Evolutionary conservation across 2,113 vertebrate genomes (phyloP).

Genomic region (Chloroceryle aenea): DNA sequence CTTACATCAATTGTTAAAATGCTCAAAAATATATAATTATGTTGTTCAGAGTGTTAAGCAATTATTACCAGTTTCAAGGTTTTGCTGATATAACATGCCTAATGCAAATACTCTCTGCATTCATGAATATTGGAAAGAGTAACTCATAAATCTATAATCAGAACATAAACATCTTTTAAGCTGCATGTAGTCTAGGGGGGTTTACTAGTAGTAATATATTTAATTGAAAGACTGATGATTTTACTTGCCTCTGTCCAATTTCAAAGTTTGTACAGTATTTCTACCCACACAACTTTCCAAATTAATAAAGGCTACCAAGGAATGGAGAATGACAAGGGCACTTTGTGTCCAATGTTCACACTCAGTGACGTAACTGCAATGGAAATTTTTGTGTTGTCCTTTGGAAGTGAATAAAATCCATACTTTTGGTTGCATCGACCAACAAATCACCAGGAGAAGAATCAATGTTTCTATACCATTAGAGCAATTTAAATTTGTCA

Average conservation of each 20-base stretch:
- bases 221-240: conserved; percentile 31
- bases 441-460: background rate
- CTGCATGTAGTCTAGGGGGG: background rate
- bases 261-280: background rate
- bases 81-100: conserved; percentile 43
- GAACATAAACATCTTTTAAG: conserved; percentile 67
- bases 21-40: conserved; percentile 38
- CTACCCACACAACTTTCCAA: conserved; percentile 22
- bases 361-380: background rate
- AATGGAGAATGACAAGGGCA: background rate
- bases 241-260: conserved; percentile 33
- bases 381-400: background rate
- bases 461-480: background rate
- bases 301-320: conserved; percentile 6
- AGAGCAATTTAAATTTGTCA: background rate
- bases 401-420: background rate
- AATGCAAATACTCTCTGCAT: conserved; percentile 59
- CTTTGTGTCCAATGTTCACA: background rate
- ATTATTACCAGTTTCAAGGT: conserved; percentile 64
- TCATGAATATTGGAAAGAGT: conserved; percentile 72
- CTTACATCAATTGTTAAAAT: conserved; percentile 57
- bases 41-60: conserved; percentile 54
- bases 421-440: background rate
- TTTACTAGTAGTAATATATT: conserved; percentile 50
- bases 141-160: conserved; percentile 67